Percentiles rank a stretch among this genome's conserved stretches.
phyloP scores from a whole-genome alignment of 64 coral and sea anemone species.

The Platygyra sinensis region DNA sequence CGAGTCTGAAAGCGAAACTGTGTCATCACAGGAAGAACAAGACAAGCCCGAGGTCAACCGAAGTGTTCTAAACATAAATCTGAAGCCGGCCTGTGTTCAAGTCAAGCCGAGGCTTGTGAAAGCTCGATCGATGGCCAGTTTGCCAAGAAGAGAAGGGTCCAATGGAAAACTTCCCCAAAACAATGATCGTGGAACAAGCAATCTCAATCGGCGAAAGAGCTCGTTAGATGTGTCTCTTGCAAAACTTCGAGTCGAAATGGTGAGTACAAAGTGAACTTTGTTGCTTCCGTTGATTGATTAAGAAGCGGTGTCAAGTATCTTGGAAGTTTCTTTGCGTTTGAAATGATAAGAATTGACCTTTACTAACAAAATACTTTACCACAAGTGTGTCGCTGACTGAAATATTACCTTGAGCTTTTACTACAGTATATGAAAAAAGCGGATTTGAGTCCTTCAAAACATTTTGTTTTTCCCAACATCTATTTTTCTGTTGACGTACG shows the following conservation, averaged over 20 bases:
- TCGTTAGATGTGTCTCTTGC: conserved; percentile 25
- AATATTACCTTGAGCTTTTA: no score
- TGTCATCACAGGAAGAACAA: not conserved
- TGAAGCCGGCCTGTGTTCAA: not conserved
- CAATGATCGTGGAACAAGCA: not conserved
- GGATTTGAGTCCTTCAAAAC: no score
- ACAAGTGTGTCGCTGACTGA: no score
- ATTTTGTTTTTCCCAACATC: not conserved
- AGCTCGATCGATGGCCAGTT: conserved; percentile 1
- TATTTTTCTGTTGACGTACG: not conserved
- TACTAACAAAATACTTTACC: not conserved
- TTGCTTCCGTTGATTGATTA: not conserved
- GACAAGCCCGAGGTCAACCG: not conserved
- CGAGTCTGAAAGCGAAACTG: conserved; percentile 14
- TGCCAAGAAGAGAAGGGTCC: not conserved
- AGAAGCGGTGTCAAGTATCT: not conserved
- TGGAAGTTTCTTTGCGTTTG: not conserved
- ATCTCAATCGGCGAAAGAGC: not conserved
- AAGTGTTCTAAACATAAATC: not conserved
- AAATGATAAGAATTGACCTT: not conserved
- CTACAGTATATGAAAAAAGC: no score
- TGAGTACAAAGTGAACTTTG: not conserved
- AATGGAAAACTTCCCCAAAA: no score
- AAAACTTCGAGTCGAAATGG: conserved; percentile 41
- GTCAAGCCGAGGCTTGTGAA: conserved; percentile 2